These are phyloP conservation scores for Drosophila dunni DNA, from an alignment of 1,140 invertebrate species.

Conservation along the genomic window DNA sequence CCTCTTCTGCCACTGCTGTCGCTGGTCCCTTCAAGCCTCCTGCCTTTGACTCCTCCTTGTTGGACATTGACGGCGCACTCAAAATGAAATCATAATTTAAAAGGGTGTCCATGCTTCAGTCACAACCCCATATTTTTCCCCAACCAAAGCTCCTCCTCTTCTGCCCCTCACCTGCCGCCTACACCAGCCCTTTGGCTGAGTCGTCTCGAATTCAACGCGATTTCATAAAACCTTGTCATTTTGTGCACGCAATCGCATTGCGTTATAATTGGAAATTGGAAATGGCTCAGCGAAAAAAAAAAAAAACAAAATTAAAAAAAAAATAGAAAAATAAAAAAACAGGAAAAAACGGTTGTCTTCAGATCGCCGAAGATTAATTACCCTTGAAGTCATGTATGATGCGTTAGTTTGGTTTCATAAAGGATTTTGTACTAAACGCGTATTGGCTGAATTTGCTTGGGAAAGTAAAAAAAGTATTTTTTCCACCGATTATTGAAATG, in stretches of 20 bases:
- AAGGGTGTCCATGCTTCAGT: slow-evolving; percentile 24
- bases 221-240: slow-evolving; percentile 80
- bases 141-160: not conserved
- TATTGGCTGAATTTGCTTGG: too few relatives aligned
- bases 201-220: slow-evolving; percentile 56
- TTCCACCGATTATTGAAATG: too few relatives aligned
- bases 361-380: too few relatives aligned
- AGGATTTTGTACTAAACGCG: too few relatives aligned
- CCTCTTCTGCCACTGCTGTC: not conserved
- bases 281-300: slow-evolving; percentile 59
- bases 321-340: not conserved
- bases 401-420: too few relatives aligned
- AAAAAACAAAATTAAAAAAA: slow-evolving; percentile 3
- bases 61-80: slow-evolving; percentile 13
- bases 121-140: not conserved
- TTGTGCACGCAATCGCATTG: slow-evolving; percentile 76
- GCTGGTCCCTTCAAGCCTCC: not conserved
- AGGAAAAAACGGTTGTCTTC: too few relatives aligned
- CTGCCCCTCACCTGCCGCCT: not conserved
- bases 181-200: not conserved
- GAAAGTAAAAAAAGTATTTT: too few relatives aligned
- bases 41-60: slow-evolving; percentile 16
- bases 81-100: slow-evolving; percentile 78
- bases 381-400: too few relatives aligned
- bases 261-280: slow-evolving; percentile 81